These are phyloP conservation scores for Petaurus breviceps DNA, from an alignment of 2,113 vertebrate species.

Conservation along the genomic window DNA sequence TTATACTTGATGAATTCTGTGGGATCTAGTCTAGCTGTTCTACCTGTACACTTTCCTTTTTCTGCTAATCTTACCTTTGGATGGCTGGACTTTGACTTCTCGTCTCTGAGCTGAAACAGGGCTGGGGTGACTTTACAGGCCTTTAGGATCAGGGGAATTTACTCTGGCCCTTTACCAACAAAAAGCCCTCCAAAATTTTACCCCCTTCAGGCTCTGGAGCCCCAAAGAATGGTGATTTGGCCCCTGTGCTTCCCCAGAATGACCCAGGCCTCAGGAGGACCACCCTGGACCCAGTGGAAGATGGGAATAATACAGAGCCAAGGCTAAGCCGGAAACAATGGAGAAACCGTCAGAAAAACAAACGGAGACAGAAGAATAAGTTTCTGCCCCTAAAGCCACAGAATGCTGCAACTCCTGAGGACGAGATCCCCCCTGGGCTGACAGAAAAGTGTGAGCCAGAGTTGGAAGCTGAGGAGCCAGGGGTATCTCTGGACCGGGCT, in stretches of 20 bases:
- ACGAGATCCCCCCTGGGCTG: neutral
- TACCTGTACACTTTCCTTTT: neutral
- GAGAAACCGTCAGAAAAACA: conserved; percentile 81
- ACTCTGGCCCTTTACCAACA: neutral
- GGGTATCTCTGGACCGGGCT: conserved; percentile 29
- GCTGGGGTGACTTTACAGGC: neutral
- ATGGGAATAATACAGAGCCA: neutral
- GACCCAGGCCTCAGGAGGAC: neutral
- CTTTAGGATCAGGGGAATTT: conserved; percentile 33
- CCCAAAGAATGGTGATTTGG: conserved; percentile 11
- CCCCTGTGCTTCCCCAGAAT: neutral
- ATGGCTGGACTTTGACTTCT: neutral
- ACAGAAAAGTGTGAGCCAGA: neutral
- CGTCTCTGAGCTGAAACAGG: neutral
- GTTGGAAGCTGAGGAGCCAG: neutral
- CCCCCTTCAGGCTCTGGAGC: conserved; percentile 52
- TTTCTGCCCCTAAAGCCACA: conserved; percentile 39
- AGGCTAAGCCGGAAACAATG: conserved; percentile 76
- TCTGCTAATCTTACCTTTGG: neutral
- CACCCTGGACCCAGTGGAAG: neutral
- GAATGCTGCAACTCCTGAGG: neutral
- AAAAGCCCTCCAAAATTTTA: neutral
- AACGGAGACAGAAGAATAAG: conserved; percentile 76
- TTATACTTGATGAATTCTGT: neutral
- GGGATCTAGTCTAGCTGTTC: neutral